Conservation (phyloP, 2,113 vertebrate genomes). For the Sinosuthora webbiana region DNA sequence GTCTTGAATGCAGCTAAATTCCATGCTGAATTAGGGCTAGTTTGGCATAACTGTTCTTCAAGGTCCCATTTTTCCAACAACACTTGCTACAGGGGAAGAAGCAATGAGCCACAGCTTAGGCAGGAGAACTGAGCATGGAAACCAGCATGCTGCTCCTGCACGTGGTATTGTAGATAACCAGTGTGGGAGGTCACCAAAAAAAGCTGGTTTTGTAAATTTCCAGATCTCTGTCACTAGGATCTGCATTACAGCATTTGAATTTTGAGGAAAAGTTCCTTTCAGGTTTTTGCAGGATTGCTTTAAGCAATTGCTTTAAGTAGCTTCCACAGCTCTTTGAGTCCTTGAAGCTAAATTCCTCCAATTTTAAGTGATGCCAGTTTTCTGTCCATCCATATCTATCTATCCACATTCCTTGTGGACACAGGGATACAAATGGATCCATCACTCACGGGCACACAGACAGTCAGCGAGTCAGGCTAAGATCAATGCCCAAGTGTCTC, state of each 20-base stretch:
- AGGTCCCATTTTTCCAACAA: background rate
- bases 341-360: background rate
- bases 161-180: background rate
- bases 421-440: background rate
- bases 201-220: background rate
- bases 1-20: background rate
- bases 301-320: background rate
- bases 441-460: accelerated
- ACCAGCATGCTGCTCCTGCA: background rate
- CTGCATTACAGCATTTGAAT: background rate
- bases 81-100: background rate
- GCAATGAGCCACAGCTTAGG: background rate
- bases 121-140: background rate
- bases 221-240: background rate
- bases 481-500: background rate
- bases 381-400: background rate
- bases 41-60: background rate
- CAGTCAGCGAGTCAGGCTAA: background rate
- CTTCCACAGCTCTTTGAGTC: background rate
- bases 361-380: background rate
- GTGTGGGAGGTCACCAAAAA: background rate
- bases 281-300: background rate
- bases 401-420: background rate
- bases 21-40: background rate
- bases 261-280: background rate